These are phyloP conservation scores for Dascyllus trimaculatus DNA, from an alignment of 2,113 vertebrate species.

Conservation along the genomic window DNA sequence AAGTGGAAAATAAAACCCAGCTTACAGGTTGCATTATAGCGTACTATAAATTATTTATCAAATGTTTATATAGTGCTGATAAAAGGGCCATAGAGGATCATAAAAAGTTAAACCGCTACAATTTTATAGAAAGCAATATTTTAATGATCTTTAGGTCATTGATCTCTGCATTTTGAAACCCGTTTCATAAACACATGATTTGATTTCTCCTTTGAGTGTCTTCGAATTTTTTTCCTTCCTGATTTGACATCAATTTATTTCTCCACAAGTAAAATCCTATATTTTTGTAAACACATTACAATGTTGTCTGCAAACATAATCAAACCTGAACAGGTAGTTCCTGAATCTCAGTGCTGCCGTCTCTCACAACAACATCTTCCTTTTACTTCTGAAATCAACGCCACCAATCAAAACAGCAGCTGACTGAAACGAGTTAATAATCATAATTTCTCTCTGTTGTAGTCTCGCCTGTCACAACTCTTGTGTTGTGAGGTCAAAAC, in stretches of 20 bases:
- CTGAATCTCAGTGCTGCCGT: neutral
- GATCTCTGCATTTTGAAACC: too few relatives aligned
- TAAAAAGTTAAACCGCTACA: too few relatives aligned
- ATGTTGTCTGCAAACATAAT: constrained; percentile 14
- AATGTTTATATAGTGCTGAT: too few relatives aligned
- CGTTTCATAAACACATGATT: too few relatives aligned
- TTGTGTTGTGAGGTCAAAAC: constrained; percentile 55
- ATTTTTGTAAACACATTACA: neutral
- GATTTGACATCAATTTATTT: neutral
- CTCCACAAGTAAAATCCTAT: neutral
- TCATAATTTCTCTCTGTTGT: constrained; percentile 30
- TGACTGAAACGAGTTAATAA: constrained; percentile 44
- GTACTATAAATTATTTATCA: too few relatives aligned
- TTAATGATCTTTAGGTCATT: too few relatives aligned
- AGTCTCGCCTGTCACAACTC: constrained; percentile 48
- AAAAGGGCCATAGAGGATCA: too few relatives aligned
- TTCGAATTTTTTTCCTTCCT: too few relatives aligned
- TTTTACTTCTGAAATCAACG: constrained; percentile 8
- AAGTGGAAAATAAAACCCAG: too few relatives aligned
- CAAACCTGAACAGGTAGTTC: neutral
- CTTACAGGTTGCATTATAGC: too few relatives aligned
- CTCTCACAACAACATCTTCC: neutral
- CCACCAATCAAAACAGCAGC: constrained; percentile 29
- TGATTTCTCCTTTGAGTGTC: too few relatives aligned
- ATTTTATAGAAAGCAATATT: too few relatives aligned